phyloP scores from a whole-genome alignment of 2,888 invertebrate species.

The Lamellibrachia columna region DNA sequence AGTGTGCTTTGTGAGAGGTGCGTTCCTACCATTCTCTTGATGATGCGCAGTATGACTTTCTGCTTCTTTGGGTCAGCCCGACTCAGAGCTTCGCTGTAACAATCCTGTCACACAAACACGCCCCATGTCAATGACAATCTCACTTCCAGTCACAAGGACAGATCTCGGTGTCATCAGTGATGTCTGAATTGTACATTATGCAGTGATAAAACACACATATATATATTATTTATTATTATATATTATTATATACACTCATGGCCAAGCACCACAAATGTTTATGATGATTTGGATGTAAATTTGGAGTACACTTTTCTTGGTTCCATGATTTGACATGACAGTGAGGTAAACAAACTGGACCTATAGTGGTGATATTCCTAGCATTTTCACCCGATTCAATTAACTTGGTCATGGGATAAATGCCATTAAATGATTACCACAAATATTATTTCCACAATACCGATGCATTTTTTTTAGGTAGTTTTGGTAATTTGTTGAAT shows the following conservation, averaged over 20 bases:
- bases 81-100: conserved; percentile 58
- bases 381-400: not conserved
- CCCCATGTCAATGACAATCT: not conserved
- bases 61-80: conserved; percentile 62
- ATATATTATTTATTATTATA: not conserved
- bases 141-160: not conserved
- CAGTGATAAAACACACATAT: too few relatives aligned
- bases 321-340: not conserved
- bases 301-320: not conserved
- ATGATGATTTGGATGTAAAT: not conserved
- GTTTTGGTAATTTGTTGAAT: too few relatives aligned
- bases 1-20: too few relatives aligned
- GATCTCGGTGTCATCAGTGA: not conserved
- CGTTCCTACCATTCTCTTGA: conserved; percentile 60
- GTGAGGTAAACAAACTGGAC: not conserved
- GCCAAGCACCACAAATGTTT: not conserved
- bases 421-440: too few relatives aligned
- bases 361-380: not conserved
- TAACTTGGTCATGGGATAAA: not conserved
- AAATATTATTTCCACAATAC: too few relatives aligned
- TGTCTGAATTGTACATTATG: too few relatives aligned
- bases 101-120: conserved; percentile 49
- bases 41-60: conserved; percentile 62
- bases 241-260: not conserved
- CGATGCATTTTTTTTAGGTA: too few relatives aligned